phyloP scores from a whole-genome alignment of 2,797 vertebrate species.

The Melanogrammus aeglefinus region DNA sequence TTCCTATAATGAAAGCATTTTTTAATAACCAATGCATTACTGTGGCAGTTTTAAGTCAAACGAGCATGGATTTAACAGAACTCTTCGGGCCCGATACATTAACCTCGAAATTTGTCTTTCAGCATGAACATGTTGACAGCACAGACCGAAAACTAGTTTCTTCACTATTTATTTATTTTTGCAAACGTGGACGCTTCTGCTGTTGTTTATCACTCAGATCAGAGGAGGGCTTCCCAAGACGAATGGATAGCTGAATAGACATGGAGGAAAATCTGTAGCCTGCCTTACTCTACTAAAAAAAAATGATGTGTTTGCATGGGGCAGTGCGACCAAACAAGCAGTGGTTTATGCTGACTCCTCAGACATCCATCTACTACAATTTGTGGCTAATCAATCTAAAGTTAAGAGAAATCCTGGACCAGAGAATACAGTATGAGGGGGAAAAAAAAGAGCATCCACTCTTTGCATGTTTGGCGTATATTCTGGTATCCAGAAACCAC shows the following conservation, averaged over 20 bases:
- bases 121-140: slow-evolving; percentile 73
- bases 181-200: slow-evolving; percentile 75
- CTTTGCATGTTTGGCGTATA: slow-evolving; percentile 40
- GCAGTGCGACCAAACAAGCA: slow-evolving; percentile 74
- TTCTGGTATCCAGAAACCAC: not conserved
- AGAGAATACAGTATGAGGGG: slow-evolving; percentile 60
- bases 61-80: slow-evolving; percentile 42
- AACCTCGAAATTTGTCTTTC: slow-evolving; percentile 73
- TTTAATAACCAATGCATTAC: slow-evolving; percentile 22
- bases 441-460: slow-evolving; percentile 20
- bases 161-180: slow-evolving; percentile 67
- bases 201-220: slow-evolving; percentile 80
- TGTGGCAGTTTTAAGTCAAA: slow-evolving; percentile 25
- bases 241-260: slow-evolving; percentile 73
- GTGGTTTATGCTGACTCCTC: slow-evolving; percentile 81
- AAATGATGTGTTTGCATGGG: slow-evolving; percentile 75
- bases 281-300: slow-evolving; percentile 62
- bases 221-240: slow-evolving; percentile 74
- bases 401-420: slow-evolving; percentile 65
- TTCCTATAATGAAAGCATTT: slow-evolving; percentile 12
- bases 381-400: slow-evolving; percentile 82
- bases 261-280: slow-evolving; percentile 69
- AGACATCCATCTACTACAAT: slow-evolving; percentile 79
- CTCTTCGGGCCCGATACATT: slow-evolving; percentile 59
- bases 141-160: slow-evolving; percentile 80